These are phyloP conservation scores for Phocides pigmalion DNA, from an alignment of 1,140 invertebrate genomes.

Conservation along the genomic window DNA sequence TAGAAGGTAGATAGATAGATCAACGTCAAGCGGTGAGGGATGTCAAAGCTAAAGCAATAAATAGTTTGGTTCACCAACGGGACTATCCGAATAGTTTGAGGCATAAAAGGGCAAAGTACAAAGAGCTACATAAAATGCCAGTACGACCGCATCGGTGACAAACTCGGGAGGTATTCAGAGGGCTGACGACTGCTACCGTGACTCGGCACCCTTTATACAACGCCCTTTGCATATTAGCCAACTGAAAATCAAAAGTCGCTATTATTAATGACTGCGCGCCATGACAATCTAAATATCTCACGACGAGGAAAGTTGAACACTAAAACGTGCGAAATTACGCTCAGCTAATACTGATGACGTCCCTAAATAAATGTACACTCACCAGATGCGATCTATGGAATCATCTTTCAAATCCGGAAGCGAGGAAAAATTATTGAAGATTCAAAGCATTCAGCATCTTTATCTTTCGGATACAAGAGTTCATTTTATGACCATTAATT, in stretches of 20 bases:
- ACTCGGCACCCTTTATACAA: constrained; percentile 70
- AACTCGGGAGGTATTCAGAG: constrained; percentile 75
- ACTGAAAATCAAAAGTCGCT: constrained; percentile 82
- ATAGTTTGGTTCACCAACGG: constrained; percentile 70
- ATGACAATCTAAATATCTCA: constrained; percentile 81
- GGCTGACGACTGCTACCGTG: constrained; percentile 59
- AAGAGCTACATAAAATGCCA: constrained; percentile 82
- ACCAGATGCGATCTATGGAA: constrained; percentile 72
- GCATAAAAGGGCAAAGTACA: constrained; percentile 77
- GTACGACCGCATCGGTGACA: constrained; percentile 77
- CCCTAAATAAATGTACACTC: constrained; percentile 65
- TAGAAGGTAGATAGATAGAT: constrained; percentile 15
- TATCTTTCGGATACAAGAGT: constrained; percentile 81
- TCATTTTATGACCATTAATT: constrained; percentile 84
- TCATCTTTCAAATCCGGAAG: constrained; percentile 74
- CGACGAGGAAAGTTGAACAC: constrained; percentile 65
- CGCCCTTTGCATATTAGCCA: constrained; percentile 75
- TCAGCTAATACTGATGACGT: constrained; percentile 51
- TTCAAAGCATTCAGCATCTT: constrained; percentile 78
- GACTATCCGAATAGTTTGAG: constrained; percentile 76
- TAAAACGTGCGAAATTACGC: constrained; percentile 61
- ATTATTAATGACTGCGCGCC: constrained; percentile 78
- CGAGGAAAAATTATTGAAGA: constrained; percentile 78
- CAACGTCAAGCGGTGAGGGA: constrained; percentile 38
- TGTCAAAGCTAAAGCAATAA: constrained; percentile 69